Percentiles rank a stretch among this genome's conserved stretches.
phyloP scores from a whole-genome alignment of 2,113 vertebrate species.

The Thomomys bottae region DNA sequence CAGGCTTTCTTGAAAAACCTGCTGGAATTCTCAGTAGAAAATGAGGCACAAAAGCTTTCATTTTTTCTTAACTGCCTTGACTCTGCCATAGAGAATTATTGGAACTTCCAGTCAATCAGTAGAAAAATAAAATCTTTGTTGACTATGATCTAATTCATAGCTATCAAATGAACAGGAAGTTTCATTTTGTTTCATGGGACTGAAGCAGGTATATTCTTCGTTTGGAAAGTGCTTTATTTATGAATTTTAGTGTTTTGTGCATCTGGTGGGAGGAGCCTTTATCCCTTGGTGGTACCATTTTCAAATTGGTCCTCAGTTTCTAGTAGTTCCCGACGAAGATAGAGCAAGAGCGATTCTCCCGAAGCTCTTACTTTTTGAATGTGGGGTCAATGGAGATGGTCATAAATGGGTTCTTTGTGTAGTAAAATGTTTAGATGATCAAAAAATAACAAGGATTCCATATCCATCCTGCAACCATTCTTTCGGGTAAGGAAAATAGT shows the following conservation, averaged over 20 bases:
- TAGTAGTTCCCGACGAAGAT: neutral
- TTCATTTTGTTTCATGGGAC: slow-evolving; percentile 9
- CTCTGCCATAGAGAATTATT: neutral
- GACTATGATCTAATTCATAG: neutral
- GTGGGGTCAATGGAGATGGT: neutral
- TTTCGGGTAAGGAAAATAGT: neutral
- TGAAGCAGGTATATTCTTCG: neutral
- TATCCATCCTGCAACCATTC: neutral
- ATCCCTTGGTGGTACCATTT: neutral
- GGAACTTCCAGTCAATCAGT: slow-evolving; percentile 45
- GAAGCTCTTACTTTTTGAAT: slow-evolving; percentile 1
- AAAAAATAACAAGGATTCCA: neutral
- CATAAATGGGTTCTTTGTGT: neutral
- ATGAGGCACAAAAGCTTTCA: slow-evolving; percentile 44
- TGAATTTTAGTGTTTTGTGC: slow-evolving; percentile 48
- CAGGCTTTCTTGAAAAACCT: slow-evolving; percentile 35
- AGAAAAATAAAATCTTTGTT: slow-evolving; percentile 56
- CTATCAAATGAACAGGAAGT: neutral
- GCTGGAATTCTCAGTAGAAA: slow-evolving; percentile 32
- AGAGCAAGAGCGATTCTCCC: neutral
- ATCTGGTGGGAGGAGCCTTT: neutral
- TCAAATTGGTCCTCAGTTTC: slow-evolving; percentile 7
- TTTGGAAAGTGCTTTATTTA: slow-evolving; percentile 29
- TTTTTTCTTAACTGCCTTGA: slow-evolving; percentile 26
- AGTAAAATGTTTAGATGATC: neutral